These are phyloP conservation scores for Polypedilum pembai DNA, from an alignment of 1,140 invertebrate species.

Conservation along the genomic window DNA sequence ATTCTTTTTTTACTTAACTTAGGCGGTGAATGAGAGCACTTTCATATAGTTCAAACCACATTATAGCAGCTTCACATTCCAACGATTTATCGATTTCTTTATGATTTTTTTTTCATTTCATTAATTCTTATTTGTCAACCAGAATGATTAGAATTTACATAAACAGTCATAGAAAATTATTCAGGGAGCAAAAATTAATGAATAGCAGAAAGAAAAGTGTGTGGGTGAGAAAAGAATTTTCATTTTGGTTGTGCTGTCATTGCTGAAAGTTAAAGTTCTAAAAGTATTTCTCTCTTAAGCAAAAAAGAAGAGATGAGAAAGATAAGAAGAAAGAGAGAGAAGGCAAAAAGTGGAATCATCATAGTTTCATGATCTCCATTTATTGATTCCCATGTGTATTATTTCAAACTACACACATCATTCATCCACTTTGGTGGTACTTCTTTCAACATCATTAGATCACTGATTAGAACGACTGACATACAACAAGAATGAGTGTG, in stretches of 20 bases:
- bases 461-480: background rate
- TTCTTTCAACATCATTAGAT: slow-evolving; percentile 6
- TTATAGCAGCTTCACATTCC: background rate
- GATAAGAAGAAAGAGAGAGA: background rate
- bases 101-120: no score
- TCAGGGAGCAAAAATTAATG: background rate
- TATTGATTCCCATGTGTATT: slow-evolving; percentile 9
- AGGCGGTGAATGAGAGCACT: background rate
- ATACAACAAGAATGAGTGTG: background rate
- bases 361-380: slow-evolving; percentile 15
- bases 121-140: no score
- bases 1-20: background rate
- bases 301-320: background rate
- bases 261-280: no score
- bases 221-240: background rate
- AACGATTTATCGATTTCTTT: background rate
- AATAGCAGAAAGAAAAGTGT: background rate
- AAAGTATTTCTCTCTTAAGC: no score
- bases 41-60: background rate
- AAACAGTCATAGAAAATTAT: background rate
- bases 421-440: background rate
- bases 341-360: background rate
- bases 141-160: no score
- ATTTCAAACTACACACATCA: background rate
- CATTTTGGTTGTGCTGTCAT: no score